Percentiles rank a stretch among this genome's conserved stretches.
Conservation (phyloP, 23 tunicate genomes). For the Diplosoma virens region DNA sequence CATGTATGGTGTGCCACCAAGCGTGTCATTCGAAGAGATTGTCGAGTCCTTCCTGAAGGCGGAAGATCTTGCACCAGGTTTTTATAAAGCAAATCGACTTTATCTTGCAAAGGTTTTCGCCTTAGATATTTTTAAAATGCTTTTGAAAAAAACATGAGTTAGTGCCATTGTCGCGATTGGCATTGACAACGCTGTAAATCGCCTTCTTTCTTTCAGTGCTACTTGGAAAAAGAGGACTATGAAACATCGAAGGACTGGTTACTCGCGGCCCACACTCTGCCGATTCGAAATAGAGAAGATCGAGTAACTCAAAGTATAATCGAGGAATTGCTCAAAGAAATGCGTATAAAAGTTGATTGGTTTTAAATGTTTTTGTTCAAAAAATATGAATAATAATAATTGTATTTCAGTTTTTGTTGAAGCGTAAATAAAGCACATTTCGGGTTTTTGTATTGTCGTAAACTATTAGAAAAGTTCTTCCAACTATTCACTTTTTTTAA, state of each 20-base stretch:
- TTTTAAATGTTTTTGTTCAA: no score
- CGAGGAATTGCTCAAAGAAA: no score
- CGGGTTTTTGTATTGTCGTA: no score
- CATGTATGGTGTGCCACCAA: slow-evolving; percentile 80
- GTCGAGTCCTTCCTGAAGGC: slow-evolving; percentile 56
- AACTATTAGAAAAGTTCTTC: no score
- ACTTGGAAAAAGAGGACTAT: slow-evolving; percentile 53
- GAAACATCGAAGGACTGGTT: slow-evolving; percentile 39
- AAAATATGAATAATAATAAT: no score
- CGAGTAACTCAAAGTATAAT: slow-evolving; percentile 52
- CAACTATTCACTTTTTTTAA: no score
- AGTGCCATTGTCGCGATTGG: not conserved
- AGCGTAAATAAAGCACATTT: no score
- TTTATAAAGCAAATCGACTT: slow-evolving; percentile 81
- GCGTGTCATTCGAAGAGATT: slow-evolving; percentile 65
- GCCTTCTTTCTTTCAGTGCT: slow-evolving; percentile 41
- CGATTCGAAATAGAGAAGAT: slow-evolving; percentile 50
- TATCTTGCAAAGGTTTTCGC: slow-evolving; percentile 72
- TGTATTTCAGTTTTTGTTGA: no score
- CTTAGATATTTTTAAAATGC: not conserved
- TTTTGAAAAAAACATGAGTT: not conserved
- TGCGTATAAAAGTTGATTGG: not conserved
- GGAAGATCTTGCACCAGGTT: slow-evolving; percentile 66
- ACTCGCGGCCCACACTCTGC: slow-evolving; percentile 25
- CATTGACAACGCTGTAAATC: not conserved